Evolutionary conservation across 2,888 invertebrate species (phyloP), one percentile per base, ranked within the genome.

Genomic region (Helleia helle): DNA sequence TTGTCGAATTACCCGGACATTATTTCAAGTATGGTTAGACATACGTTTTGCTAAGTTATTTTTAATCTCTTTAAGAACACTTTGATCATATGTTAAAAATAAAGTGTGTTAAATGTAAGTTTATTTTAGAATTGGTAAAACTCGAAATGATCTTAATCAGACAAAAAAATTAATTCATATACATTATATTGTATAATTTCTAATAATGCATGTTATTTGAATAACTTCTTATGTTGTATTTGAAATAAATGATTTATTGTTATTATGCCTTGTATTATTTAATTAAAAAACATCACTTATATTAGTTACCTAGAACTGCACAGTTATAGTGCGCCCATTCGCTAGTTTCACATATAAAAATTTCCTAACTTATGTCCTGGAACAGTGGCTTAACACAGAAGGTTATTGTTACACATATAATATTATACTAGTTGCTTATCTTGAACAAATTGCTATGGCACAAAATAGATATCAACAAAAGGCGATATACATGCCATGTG

Each of bases 171-270:
- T 48, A 48, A 44, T 46, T 40, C n/a, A n/a, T 55, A 53, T 45
- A 40, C 28, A 40, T 40, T 36, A 29, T 51, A 40, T 50, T 42
- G 18, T 34, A 34, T 18, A 12, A 34, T 34, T 34, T 18, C 34
- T 6, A 22, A 3, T 22, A 54, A 49, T 55, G 52, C 55, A 57
- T 58, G 56, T 44, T 57, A 53, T 52, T 52, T 48, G 44, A 49
- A 56, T 55, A 55, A 52, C 52, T 45, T n/a, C 46, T 50, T 50
- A 49, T 48, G 43, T 55, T 48, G 27, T 49, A 43, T 44, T 48
- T 44, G 42, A 49, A 55, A 15, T 54, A 55, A 56, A 52, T 47
- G 40, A 52, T 46, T 54, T 52, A 31, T 26, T 40, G 31, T 31
- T 15, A 26, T 12, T 31, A n/a, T 12, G n/a, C 6, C 1, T 30